These are phyloP conservation scores for Deilephila porcellus DNA, from an alignment of 2,888 invertebrate species.

Conservation along the genomic window DNA sequence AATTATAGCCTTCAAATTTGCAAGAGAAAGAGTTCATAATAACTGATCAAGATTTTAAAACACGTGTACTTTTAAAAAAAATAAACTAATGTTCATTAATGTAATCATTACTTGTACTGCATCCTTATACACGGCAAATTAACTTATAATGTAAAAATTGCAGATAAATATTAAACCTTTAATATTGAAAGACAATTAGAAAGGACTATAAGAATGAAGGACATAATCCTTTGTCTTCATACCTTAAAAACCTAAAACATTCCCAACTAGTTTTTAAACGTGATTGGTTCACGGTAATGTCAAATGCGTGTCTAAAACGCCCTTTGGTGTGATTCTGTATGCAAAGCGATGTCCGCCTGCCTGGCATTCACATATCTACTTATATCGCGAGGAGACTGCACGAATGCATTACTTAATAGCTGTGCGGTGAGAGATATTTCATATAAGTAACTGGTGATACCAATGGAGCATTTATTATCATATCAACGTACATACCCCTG, in stretches of 20 bases:
- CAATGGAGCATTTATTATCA: background rate
- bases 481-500: no score
- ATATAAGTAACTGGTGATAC: background rate
- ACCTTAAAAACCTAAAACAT: background rate
- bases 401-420: conserved; percentile 18
- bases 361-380: conserved; percentile 30
- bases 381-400: background rate
- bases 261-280: conserved; percentile 10
- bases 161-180: no score
- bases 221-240: background rate
- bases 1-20: no score
- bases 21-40: no score
- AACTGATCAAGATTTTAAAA: no score
- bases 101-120: no score
- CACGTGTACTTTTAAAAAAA: no score
- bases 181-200: no score
- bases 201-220: background rate
- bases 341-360: conserved; percentile 27
- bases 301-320: conserved; percentile 28
- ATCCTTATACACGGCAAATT: no score
- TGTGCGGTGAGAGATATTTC: background rate
- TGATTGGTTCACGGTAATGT: conserved; percentile 28
- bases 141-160: no score
- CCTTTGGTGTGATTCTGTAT: conserved; percentile 28
- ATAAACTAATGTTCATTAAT: no score